Evolutionary conservation across 2,888 invertebrate species (phyloP), one percentile per base, ranked within the genome.

Genomic region (Drosophila robusta): DNA sequence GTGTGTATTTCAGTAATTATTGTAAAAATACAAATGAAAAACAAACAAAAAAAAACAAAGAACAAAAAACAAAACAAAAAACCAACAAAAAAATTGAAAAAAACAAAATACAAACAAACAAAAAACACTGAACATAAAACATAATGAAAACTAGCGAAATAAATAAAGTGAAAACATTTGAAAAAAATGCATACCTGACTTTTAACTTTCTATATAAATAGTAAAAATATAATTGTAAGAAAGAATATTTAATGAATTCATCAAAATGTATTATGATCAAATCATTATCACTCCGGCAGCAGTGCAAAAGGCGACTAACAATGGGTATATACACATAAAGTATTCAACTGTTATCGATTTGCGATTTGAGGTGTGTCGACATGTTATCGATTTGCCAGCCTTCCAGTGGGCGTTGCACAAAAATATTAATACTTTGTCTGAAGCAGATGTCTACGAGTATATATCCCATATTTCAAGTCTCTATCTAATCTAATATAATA

Each of bases 1-100:
- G 89, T 87, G 89, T 86, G 90, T 89, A 89, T 80, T 89, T 86
- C 89, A 86, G 87, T 87, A 86, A 87, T 87, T 78, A 83, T 71
- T 87, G 80, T 87, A 87, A 73, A 63, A 44, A 63, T 18, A 56
- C 11, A 57, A 64, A 77, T 64, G 42, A 63, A 26, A 45, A 65
- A 55, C 60, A 56, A 44, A 38, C 12, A 67, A 57, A 54, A 38
- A 63, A 65, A 50, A 70, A 46, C 51, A 44, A 64, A 60, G 39
- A 67, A 70, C 46, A 66, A 67, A 2, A 64, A 67, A n/a, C n/a
- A 63, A 58, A 64, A 45, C 57, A 62, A 70, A 75, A 79, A 80
- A 83, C 64, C 56, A 47, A 66, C 68, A 84, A 81, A 72, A 63
- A 47, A 75, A 80, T 61, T 42, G 66, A 49, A 70, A 87, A 87